These are phyloP conservation scores for Phytoseiulus persimilis DNA, from an alignment of 2,888 invertebrate genomes.

Conservation along the genomic window DNA sequence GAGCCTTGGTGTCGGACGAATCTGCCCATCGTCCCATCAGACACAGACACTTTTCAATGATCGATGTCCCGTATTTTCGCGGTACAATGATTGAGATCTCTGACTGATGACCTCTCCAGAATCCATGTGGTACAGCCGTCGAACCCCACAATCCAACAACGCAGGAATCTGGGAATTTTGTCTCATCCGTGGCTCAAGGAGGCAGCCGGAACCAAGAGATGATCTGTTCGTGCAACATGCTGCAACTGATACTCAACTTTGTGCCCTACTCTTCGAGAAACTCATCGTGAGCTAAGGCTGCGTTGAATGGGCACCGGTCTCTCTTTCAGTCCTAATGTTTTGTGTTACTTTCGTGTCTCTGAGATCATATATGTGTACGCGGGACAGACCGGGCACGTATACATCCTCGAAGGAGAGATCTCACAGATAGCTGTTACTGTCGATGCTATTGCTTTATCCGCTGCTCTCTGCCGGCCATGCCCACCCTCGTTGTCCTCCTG, in stretches of 20 bases:
- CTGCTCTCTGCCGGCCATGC: neutral
- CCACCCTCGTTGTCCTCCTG: neutral
- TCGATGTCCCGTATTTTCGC: no score
- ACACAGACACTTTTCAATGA: no score
- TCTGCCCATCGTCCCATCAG: no score
- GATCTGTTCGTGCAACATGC: neutral
- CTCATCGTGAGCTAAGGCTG: neutral
- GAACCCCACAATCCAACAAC: no score
- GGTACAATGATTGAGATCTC: no score
- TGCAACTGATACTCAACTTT: neutral
- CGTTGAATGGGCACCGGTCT: neutral
- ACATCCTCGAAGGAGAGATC: neutral
- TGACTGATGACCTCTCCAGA: no score
- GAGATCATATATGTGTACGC: neutral
- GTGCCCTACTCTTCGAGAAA: no score
- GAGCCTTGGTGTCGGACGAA: no score
- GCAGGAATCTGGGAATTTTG: no score
- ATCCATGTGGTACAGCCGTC: no score
- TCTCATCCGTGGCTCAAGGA: no score
- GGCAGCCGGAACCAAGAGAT: neutral
- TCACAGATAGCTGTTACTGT: neutral
- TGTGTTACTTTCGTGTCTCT: neutral
- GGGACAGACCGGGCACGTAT: neutral
- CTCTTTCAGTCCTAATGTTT: neutral
- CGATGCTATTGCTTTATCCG: neutral